These are phyloP conservation scores for Crossaster papposus DNA, from an alignment of 53 echinoderm and acorn worm species.

Conservation along the genomic window DNA sequence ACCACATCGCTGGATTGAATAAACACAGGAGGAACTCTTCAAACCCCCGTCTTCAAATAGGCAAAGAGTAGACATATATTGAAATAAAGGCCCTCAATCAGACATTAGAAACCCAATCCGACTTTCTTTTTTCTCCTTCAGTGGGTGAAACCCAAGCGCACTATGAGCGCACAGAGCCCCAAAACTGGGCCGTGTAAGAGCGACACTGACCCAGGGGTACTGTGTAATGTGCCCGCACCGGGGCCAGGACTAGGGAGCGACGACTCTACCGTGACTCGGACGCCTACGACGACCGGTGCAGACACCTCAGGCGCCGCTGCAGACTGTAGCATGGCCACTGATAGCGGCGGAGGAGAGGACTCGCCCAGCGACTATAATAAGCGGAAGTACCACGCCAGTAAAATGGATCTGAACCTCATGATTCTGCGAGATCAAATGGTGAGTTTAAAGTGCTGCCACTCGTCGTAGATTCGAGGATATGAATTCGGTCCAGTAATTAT, in stretches of 20 bases:
- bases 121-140: slow-evolving; percentile 1
- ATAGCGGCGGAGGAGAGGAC: slow-evolving; percentile 58
- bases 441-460: slow-evolving; percentile 19
- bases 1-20: not conserved
- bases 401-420: slow-evolving; percentile 81
- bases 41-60: slow-evolving; percentile 21
- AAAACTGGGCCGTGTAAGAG: not conserved
- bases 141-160: not conserved
- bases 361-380: slow-evolving; percentile 70
- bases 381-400: slow-evolving; percentile 76
- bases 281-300: slow-evolving; percentile 16
- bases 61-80: slow-evolving; percentile 17
- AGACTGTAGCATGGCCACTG: slow-evolving; percentile 57
- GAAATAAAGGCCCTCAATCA: not conserved
- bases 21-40: slow-evolving; percentile 42
- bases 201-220: not conserved
- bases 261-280: slow-evolving; percentile 44
- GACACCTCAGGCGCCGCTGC: slow-evolving; percentile 50
- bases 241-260: slow-evolving; percentile 8
- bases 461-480: too few relatives aligned
- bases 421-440: slow-evolving; percentile 88
- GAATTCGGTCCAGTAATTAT: too few relatives aligned
- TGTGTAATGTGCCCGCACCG: too few relatives aligned
- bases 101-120: slow-evolving; percentile 33
- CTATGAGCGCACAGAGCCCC: slow-evolving; percentile 30